Base-by-base conservation (phyloP, 35 echinoderm and acorn worm species). In the Apostichopus japonicus region DNA sequence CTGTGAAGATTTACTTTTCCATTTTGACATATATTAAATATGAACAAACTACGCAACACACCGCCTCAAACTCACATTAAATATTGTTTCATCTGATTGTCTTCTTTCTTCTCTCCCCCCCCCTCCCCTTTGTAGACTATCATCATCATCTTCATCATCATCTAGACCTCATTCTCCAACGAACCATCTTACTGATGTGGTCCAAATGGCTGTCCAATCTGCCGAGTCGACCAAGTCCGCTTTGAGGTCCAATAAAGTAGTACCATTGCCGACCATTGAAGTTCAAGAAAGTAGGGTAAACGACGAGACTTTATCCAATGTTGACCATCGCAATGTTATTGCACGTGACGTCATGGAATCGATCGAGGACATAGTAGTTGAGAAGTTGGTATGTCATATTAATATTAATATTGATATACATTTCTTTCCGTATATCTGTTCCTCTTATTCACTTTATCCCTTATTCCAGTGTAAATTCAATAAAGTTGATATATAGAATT, bases 301-400 rank as follows among this genome's bases (percentile, higher is more conserved):
- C 73, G 10, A 77, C 77, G 6, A 78, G 10, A 23, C 33, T 44
- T 44, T 44, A 44, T 44, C 33, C 2, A 44, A 44, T 44, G 33
- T 3, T 44, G 33, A 44, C 33, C 2, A 44, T 44, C 33, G 33
- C 33, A 44, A 83, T 52, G 79, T 15, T 6, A 54, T 83, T 3
- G 79, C 79, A 53, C 79, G 79, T 54, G 79, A 83, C 44, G 79
- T 83, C 79, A 83, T 83, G 79, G 17, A 44, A 33, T 83, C 79
- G 5, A 54, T 83, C 3, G 79, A 83, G 17, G 44, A 33, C 19
- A 54, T 83, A 52, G 25, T 83, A 4, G 11, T 83, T 83, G 54
- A 55, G 10, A 83, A 83, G 17, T 16, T 83, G 79, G 79, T 54
- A 83, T 7, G 79, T 83, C 4, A 1, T 25, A 44, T 44, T 0